Base-by-base conservation (phyloP, 2,113 vertebrate genomes). In the Telmatochromis sp. region DNA sequence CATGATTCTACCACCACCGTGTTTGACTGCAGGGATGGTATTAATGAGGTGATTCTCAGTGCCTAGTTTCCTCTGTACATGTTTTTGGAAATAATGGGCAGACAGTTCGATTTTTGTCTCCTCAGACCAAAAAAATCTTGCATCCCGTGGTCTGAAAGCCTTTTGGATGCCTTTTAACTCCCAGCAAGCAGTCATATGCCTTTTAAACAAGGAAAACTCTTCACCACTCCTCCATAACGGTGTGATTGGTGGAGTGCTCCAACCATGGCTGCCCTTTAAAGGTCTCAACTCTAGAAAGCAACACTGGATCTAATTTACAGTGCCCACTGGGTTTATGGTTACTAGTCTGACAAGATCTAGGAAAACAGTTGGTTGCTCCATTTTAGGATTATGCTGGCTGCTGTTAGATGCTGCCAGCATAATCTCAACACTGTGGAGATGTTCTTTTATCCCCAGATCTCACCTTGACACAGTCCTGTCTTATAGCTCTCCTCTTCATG, bases 231-330 rank as follows among this genome's bases (percentile, higher is more conserved):
- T 15, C 23, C 40, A 17, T 19, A 75, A 47, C 1, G 1, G 42
- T 47, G 40, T 0, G 14, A 28, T 5, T 28, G 71, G 40, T 47
- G 42, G 71, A 75, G 42, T 28, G 23, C 42, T 75, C 14, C 23
- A 75, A 47, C 71, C 40, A 75, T 0, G 14, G 23, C 23, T 1
- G 23, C 0, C 23, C 23, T 47, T 45, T 73, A 63, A 63, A 47
- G 68, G 23, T 75, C 40, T 45, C 4, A 45, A 45, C 37, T 73
- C 21, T 1, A 73, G 37, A 71, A 42, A 73, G 7, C 1, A 0
- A 73, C 21, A 17, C 2, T 26, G 42, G 21, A 75, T 47, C 21
- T 47, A 2, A 47, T 47, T 75, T 47, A 47, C 15, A 47, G 42
- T 28, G 40, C 23, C 40, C 21, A 23, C 5, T 26, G 65, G 37